These are phyloP conservation scores for Harpagoxenus sublaevis DNA, from an alignment of 2,888 invertebrate species.

Conservation along the genomic window DNA sequence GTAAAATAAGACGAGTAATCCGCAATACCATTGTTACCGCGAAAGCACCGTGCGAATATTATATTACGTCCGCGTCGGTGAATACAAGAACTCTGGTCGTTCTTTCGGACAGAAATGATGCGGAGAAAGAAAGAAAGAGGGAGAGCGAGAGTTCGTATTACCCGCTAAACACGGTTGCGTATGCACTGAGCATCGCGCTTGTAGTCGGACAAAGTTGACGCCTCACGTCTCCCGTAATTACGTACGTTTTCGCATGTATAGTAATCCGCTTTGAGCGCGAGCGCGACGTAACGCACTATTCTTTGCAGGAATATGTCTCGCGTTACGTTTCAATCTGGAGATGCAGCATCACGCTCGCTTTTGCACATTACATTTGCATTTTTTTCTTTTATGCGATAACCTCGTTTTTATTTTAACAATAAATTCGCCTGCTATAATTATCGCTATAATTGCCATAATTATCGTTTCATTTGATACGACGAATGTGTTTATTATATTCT, in stretches of 20 bases:
- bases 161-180: constrained; percentile 29
- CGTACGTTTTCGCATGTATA: constrained; percentile 40
- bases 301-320: constrained; percentile 14
- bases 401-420: not conserved
- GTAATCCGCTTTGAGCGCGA: constrained; percentile 41
- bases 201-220: constrained; percentile 23
- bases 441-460: not conserved
- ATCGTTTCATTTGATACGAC: not conserved
- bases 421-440: not conserved
- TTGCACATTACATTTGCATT: not conserved
- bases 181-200: constrained; percentile 21
- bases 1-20: constrained; percentile 41
- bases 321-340: constrained; percentile 27
- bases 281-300: constrained; percentile 5
- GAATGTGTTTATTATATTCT: not conserved
- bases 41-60: constrained; percentile 42
- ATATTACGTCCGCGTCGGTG: constrained; percentile 43
- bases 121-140: not conserved
- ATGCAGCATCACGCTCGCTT: not conserved
- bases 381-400: not conserved
- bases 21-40: constrained; percentile 41
- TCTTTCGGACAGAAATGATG: constrained; percentile 15
- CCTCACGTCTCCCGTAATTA: constrained; percentile 29
- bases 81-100: constrained; percentile 49
- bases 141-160: constrained; percentile 21